These are phyloP conservation scores for Cepaea hortensis DNA, from an alignment of 2,888 invertebrate species.

Conservation along the genomic window DNA sequence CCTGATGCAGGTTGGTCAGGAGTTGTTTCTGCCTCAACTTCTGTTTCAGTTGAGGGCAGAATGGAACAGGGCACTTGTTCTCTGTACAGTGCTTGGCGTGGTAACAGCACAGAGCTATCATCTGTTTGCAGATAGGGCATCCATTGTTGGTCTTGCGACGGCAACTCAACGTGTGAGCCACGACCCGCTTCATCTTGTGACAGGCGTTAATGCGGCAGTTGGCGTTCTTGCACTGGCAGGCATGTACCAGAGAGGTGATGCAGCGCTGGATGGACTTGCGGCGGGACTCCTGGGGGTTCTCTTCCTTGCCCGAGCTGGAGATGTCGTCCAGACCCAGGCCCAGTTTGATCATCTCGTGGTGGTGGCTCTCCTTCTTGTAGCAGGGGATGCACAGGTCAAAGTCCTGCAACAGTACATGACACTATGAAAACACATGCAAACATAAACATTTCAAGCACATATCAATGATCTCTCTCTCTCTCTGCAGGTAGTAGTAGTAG, in stretches of 20 bases:
- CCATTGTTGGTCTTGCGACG: constrained; percentile 83
- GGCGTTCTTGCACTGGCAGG: constrained; percentile 97
- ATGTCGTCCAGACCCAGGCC: constrained; percentile 95
- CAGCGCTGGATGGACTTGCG: constrained; percentile 92
- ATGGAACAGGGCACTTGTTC: constrained; percentile 97
- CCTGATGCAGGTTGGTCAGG: constrained; percentile 95
- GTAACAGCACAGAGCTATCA: constrained; percentile 98
- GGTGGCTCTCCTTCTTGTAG: constrained; percentile 94
- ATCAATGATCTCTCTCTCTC: neutral
- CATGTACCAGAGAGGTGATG: constrained; percentile 94
- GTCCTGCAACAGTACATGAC: constrained; percentile 81
- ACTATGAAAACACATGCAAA: neutral
- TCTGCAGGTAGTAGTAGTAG: too few relatives aligned
- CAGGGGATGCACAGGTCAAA: constrained; percentile 97
- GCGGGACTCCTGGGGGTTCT: constrained; percentile 90
- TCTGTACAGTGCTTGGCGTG: constrained; percentile 96
- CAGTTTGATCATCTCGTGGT: constrained; percentile 97
- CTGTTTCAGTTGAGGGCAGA: constrained; percentile 98
- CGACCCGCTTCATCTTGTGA: constrained; percentile 99
- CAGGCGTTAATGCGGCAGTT: constrained; percentile 98
- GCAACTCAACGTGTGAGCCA: constrained; percentile 97
- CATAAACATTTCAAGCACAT: neutral
- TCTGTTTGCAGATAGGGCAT: constrained; percentile 98
- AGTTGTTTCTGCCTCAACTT: constrained; percentile 97
- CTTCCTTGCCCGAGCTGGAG: constrained; percentile 83